Evolutionary conservation across 2,797 vertebrate genomes (phyloP).

Genomic region (Thunnus albacares): DNA sequence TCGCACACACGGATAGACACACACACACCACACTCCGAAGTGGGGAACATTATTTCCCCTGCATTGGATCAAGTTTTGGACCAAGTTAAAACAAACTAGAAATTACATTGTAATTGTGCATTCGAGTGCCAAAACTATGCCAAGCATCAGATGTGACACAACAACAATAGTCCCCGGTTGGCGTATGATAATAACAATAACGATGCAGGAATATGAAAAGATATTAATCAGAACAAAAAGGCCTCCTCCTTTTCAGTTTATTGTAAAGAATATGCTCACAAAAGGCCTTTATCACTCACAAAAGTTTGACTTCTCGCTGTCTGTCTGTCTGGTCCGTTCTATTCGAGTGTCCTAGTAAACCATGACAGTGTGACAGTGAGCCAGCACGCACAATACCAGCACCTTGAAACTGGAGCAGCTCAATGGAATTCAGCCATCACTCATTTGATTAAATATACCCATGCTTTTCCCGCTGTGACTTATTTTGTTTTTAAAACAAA

Average conservation of each 20-base stretch:
- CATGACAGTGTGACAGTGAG: no score
- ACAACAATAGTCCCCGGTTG: no score
- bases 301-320: no score
- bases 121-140: slow-evolving; percentile 2
- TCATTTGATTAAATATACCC: not conserved
- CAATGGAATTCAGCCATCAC: no score
- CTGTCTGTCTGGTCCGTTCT: no score
- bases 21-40: slow-evolving; percentile 10
- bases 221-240: slow-evolving; percentile 10
- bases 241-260: not conserved
- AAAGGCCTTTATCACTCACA: no score
- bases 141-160: not conserved
- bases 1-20: slow-evolving; percentile 9
- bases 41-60: not conserved
- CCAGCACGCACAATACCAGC: no score
- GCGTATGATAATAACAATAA: not conserved
- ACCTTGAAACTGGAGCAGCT: no score
- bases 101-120: slow-evolving; percentile 2
- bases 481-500: not conserved
- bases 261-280: not conserved
- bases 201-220: not conserved
- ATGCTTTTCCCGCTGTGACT: not conserved
- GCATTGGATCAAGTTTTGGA: slow-evolving; percentile 22
- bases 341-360: no score
- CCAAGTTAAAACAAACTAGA: slow-evolving; percentile 11